phyloP scores from a whole-genome alignment of 1,140 invertebrate genomes.

The Metaphire vulgaris region DNA sequence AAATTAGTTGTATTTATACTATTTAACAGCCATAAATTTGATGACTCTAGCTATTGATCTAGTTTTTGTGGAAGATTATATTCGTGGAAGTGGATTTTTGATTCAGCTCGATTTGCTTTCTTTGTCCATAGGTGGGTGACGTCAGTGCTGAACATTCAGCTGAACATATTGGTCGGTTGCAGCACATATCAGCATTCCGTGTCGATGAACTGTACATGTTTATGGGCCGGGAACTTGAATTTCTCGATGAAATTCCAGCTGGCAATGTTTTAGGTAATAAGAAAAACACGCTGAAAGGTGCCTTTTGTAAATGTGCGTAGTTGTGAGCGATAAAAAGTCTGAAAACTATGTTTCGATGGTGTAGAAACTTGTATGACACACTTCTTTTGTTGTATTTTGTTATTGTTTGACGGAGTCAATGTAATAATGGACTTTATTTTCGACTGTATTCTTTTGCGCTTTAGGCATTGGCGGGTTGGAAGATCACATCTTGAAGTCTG shows the following conservation, averaged over 20 bases:
- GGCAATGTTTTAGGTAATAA: constrained; percentile 75
- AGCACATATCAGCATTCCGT: constrained; percentile 58
- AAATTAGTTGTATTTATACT: too few species aligned
- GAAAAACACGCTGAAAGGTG: neutral
- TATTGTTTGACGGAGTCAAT: neutral
- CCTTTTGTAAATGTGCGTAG: neutral
- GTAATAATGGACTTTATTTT: constrained; percentile 6
- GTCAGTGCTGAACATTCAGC: too few species aligned
- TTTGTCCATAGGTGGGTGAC: too few species aligned
- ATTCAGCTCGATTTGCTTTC: too few species aligned
- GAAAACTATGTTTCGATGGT: neutral
- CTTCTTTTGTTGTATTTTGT: neutral
- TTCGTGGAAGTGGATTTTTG: too few species aligned
- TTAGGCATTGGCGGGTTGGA: constrained; percentile 79
- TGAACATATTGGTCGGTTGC: too few species aligned
- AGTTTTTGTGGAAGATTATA: too few species aligned
- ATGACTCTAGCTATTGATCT: too few species aligned
- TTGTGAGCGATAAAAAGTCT: neutral
- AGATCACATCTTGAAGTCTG: constrained; percentile 78
- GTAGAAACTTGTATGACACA: neutral
- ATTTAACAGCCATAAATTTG: too few species aligned
- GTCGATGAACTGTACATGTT: constrained; percentile 76
- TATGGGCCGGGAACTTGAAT: constrained; percentile 86
- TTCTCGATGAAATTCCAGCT: constrained; percentile 69
- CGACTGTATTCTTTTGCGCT: too few species aligned